Evolutionary conservation across 37 sponge, comb jelly and placozoan species (phyloP).

Genomic region (Mnemiopsis leidyi): DNA sequence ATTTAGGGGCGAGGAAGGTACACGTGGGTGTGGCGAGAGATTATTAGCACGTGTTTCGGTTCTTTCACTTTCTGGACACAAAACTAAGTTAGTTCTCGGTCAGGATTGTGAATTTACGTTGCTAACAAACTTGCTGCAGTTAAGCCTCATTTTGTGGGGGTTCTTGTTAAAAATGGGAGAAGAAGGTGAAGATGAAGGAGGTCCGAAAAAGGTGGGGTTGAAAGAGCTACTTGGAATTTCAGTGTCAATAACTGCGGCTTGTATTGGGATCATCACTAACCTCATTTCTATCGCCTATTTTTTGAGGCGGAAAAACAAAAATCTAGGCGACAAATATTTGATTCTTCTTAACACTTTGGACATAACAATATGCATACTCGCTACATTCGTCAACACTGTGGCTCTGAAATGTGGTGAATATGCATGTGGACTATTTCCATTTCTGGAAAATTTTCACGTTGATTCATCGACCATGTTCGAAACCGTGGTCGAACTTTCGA

Average conservation of each 20-base stretch:
- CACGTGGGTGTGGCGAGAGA: too few relatives aligned
- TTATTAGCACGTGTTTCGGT: too few relatives aligned
- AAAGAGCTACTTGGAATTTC: not conserved
- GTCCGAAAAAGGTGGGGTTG: too few relatives aligned
- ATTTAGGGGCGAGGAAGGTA: too few relatives aligned
- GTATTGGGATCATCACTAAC: not conserved
- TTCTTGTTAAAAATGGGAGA: too few relatives aligned
- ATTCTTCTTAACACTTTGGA: not conserved
- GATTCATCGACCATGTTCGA: not conserved
- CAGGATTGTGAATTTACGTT: too few relatives aligned
- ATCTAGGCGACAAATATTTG: constrained; percentile 1
- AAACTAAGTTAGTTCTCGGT: too few relatives aligned
- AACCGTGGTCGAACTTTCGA: not conserved
- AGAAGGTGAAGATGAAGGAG: not conserved
- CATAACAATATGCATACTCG: not conserved
- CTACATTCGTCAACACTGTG: not conserved
- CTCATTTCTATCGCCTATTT: not conserved
- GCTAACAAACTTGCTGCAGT: too few relatives aligned
- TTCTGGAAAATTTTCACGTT: not conserved
- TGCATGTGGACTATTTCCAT: not conserved
- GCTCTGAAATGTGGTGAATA: not conserved
- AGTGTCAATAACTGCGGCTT: not conserved
- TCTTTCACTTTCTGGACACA: too few relatives aligned
- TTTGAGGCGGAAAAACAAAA: not conserved
- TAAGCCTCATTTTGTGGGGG: too few relatives aligned